Evolutionary conservation across 2,113 vertebrate species (phyloP), one percentile per base, ranked within the genome.

Genomic region (Sebastes fasciatus): DNA sequence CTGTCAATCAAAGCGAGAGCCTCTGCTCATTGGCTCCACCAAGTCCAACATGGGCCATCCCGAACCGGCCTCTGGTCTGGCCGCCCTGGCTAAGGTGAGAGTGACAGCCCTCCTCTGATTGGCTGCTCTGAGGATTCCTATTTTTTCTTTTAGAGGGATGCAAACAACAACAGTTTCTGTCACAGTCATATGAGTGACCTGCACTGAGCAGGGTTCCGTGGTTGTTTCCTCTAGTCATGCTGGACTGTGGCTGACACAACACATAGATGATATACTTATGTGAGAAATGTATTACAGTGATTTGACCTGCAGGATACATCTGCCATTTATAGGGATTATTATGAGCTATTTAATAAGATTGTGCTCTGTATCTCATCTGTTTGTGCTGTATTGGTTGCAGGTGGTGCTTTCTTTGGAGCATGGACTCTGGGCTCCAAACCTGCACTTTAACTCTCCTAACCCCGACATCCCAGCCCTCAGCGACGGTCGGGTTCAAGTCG

Each of bases 41-140:
- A 99, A 99, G 90, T 99, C 98, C 57, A 99, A 99, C 93, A 99
- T 99, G 98, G 98, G 98, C 23, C 98, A 99, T 77, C 94, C 98
- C 1, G 98, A 99, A 90, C 97, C 98, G 1, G 98, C 97, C 5
- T 97, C 98, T 0, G 98, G 98, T 42, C 95, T 99, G 58, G 96
- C 96, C 5, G 97, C 96, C 0, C 91, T 99, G 67, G 93, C 95
- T 64, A 99, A 99, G 96, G 98, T 98, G 88, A 95, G 23, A 42
- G 3, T 16, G 14, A 21, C 23, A n/a, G 8, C 17, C 26, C 11
- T 10, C 9, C 6, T n/a, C 2, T 51, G 6, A 66, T 3, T 65
- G 12, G 13, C 16, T 54, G 45, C 16, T 51, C 10, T 17, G 2
- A 65, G 45, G 6, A 54, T 70, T 26, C 26, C 26, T 26, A 26